These are phyloP conservation scores for Pocillopora verrucosa DNA, from an alignment of 64 coral and sea anemone species.

Conservation along the genomic window DNA sequence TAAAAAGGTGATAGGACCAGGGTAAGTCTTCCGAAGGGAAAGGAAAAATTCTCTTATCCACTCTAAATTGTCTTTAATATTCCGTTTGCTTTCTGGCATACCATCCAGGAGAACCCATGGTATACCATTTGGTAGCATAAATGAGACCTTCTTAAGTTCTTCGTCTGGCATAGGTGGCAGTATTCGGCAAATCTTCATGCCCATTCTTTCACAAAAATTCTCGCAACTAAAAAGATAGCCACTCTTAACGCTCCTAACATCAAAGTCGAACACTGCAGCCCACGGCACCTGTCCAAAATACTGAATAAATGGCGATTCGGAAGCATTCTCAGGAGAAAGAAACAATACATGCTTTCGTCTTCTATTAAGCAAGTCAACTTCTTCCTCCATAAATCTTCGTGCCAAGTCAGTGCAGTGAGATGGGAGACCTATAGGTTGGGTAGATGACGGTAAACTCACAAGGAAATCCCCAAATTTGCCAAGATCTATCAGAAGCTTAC, in stretches of 20 bases:
- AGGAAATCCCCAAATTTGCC: constrained; percentile 29
- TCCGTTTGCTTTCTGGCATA: constrained; percentile 34
- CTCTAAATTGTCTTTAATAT: constrained; percentile 31
- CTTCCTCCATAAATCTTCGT: constrained; percentile 21
- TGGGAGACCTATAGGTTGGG: background rate
- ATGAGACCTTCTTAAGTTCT: constrained; percentile 8
- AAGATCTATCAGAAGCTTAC: constrained; percentile 6
- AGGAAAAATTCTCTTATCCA: constrained; percentile 52
- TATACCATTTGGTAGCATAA: constrained; percentile 57
- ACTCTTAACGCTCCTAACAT: constrained; percentile 24
- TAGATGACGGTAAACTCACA: background rate
- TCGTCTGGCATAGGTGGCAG: constrained; percentile 39
- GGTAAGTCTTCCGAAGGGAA: constrained; percentile 35
- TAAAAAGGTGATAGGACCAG: constrained; percentile 49
- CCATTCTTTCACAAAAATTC: constrained; percentile 35
- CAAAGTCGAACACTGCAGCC: constrained; percentile 76
- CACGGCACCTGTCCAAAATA: constrained; percentile 62
- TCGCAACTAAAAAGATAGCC: constrained; percentile 53
- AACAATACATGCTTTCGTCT: constrained; percentile 59
- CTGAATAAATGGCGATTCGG: background rate
- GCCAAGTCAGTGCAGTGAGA: constrained; percentile 1
- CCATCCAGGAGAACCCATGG: constrained; percentile 83
- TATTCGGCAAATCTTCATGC: constrained; percentile 60
- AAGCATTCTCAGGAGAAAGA: constrained; percentile 48
- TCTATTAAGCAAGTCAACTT: constrained; percentile 42